Conservation (phyloP, 2,113 vertebrate genomes). For the Abramis brama region DNA sequence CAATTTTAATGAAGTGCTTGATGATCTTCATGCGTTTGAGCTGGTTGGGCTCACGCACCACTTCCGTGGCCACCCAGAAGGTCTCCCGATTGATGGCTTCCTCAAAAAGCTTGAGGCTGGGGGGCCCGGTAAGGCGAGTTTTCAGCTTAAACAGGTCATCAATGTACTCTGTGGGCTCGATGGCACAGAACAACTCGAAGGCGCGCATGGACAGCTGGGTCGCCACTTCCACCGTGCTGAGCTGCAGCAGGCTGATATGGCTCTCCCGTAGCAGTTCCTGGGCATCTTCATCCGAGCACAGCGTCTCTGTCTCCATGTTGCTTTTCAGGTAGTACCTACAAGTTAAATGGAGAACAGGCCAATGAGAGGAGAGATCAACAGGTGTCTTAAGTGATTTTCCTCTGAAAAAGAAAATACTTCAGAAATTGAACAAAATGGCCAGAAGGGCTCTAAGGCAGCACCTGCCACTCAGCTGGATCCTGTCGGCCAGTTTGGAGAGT, state of each 20-base stretch:
- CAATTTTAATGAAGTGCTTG: slow-evolving; percentile 99
- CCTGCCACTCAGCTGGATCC: slow-evolving; percentile 97
- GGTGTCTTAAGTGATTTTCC: neutral
- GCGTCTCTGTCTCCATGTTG: slow-evolving; percentile 98
- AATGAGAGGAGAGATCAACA: neutral
- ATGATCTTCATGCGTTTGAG: slow-evolving; percentile 97
- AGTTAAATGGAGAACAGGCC: neutral
- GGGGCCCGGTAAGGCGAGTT: slow-evolving; percentile 81
- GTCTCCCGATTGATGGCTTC: slow-evolving; percentile 98
- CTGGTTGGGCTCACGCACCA: slow-evolving; percentile 93
- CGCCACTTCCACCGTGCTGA: slow-evolving; percentile 95
- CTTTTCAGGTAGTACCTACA: slow-evolving; percentile 96
- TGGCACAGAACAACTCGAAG: slow-evolving; percentile 95
- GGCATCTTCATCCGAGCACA: slow-evolving; percentile 97
- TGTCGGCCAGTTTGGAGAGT: slow-evolving; percentile 94
- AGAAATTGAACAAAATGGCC: neutral
- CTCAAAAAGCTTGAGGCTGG: slow-evolving; percentile 95
- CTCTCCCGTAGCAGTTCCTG: slow-evolving; percentile 94
- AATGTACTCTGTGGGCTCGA: slow-evolving; percentile 97
- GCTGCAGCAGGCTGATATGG: slow-evolving; percentile 91
- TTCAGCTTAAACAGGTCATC: slow-evolving; percentile 95
- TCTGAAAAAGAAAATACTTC: neutral
- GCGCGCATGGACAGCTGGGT: slow-evolving; percentile 97
- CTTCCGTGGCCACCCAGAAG: slow-evolving; percentile 97
- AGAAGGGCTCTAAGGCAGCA: slow-evolving; percentile 54